Conservation (phyloP, 2,888 invertebrate genomes). For the Cremastobaeus sp. region DNA sequence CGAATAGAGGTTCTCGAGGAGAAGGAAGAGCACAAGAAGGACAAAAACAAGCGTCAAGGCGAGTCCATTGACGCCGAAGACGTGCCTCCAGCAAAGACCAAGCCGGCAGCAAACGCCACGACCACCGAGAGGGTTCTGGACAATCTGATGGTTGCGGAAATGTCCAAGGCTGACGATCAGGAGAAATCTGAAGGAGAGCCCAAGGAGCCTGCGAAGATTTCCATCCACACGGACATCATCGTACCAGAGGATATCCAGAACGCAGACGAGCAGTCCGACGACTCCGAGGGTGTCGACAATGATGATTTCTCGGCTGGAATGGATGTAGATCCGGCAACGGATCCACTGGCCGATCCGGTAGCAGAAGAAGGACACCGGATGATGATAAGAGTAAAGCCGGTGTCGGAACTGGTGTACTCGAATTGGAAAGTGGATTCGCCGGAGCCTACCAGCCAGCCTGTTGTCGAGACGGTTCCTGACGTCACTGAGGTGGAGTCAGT, state of each 20-base stretch:
- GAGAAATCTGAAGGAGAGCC: slow-evolving; percentile 44
- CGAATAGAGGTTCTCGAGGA: background rate
- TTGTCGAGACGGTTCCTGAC: background rate
- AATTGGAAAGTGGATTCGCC: slow-evolving; percentile 71
- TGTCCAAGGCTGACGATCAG: slow-evolving; percentile 52
- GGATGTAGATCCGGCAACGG: slow-evolving; percentile 4
- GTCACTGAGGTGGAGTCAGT: background rate
- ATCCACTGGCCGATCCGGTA: slow-evolving; percentile 50
- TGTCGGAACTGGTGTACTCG: slow-evolving; percentile 71
- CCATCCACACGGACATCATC: slow-evolving; percentile 8
- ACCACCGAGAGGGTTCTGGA: slow-evolving; percentile 36
- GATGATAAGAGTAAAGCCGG: slow-evolving; percentile 72
- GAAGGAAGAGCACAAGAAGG: background rate
- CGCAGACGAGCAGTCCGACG: slow-evolving; percentile 18
- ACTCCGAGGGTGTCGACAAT: slow-evolving; percentile 35
- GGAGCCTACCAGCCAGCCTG: slow-evolving; percentile 15
- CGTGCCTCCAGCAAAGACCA: slow-evolving; percentile 67
- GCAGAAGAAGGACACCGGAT: slow-evolving; percentile 58
- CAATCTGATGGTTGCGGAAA: slow-evolving; percentile 38
- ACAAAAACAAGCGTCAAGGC: slow-evolving; percentile 29
- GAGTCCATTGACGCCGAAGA: slow-evolving; percentile 61
- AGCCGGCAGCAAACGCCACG: slow-evolving; percentile 50
- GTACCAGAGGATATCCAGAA: slow-evolving; percentile 22
- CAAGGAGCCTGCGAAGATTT: slow-evolving; percentile 26
- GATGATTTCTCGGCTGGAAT: slow-evolving; percentile 28